A percentile compares a stretch with the other conserved stretches of the same genome.
Evolutionary conservation across 2,888 invertebrate species (phyloP).

Genomic region (Yponomeuta cagnagella): DNA sequence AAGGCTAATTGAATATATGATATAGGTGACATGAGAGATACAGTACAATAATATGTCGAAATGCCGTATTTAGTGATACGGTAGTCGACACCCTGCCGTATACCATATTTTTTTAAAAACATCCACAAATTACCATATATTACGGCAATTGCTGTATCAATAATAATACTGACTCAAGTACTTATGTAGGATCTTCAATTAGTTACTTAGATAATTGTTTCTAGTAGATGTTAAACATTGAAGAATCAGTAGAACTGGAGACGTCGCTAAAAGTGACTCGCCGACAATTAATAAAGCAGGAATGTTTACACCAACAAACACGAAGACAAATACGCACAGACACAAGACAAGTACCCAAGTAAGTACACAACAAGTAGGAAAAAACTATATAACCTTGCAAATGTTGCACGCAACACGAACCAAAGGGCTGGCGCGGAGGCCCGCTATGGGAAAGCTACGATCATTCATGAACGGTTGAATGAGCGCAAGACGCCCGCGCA

Average conservation of each 20-base stretch:
- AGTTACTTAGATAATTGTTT: too few relatives aligned
- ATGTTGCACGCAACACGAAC: constrained; percentile 28
- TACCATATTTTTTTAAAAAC: too few relatives aligned
- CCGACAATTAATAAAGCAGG: not conserved
- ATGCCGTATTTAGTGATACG: too few relatives aligned
- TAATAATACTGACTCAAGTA: too few relatives aligned
- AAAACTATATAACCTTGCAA: constrained; percentile 10
- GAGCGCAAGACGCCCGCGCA: constrained; percentile 54
- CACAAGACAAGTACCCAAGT: not conserved
- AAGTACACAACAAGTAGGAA: not conserved
- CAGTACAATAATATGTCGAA: too few relatives aligned
- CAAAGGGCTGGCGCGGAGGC: constrained; percentile 33
- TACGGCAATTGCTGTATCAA: too few relatives aligned
- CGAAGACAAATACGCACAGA: not conserved
- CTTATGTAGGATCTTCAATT: too few relatives aligned
- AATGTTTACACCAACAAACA: not conserved
- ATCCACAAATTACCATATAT: too few relatives aligned
- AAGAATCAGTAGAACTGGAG: not conserved
- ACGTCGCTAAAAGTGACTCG: not conserved
- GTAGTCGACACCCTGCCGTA: too few relatives aligned
- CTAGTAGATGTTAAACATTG: too few relatives aligned
- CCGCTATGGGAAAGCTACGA: constrained; percentile 67
- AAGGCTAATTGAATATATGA: too few relatives aligned
- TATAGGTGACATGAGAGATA: too few relatives aligned
- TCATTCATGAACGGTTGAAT: constrained; percentile 72